Evolutionary conservation across 2,113 vertebrate genomes (phyloP).

Genomic region (Apeltes quadracus): DNA sequence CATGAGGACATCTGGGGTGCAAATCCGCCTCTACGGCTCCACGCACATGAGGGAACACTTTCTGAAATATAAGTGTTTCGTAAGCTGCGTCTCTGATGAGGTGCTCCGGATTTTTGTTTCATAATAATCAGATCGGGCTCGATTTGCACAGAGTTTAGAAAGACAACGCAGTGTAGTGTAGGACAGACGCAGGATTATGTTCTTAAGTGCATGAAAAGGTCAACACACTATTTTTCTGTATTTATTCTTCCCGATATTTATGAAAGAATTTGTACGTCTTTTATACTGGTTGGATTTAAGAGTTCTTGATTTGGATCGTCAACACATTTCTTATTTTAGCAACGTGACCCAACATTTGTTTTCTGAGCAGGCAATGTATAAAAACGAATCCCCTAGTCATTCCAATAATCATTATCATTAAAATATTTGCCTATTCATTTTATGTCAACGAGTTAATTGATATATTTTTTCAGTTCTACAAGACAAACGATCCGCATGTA

Average conservation of each 20-base stretch:
- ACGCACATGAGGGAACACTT: constrained; percentile 13
- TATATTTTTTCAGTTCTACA: neutral
- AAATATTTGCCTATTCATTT: neutral
- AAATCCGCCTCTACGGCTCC: constrained; percentile 7
- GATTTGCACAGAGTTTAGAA: neutral
- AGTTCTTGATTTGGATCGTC: neutral
- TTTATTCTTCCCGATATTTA: neutral
- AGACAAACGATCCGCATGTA: neutral
- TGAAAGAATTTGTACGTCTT: neutral
- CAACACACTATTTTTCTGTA: neutral
- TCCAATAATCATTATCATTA: neutral
- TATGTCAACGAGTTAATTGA: neutral
- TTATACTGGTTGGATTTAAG: neutral
- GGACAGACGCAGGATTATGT: neutral
- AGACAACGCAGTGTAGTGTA: no score
- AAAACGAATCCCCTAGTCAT: neutral
- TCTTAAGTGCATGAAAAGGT: neutral
- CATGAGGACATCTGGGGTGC: constrained; percentile 14
- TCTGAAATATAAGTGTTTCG: neutral
- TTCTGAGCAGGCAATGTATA: neutral
- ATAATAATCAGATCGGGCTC: neutral
- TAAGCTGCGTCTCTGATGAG: neutral
- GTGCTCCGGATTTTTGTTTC: neutral
- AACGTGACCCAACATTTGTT: neutral
- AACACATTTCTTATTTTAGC: neutral